These are phyloP conservation scores for Parambassis ranga DNA, from an alignment of 2,797 vertebrate species.

Conservation along the genomic window DNA sequence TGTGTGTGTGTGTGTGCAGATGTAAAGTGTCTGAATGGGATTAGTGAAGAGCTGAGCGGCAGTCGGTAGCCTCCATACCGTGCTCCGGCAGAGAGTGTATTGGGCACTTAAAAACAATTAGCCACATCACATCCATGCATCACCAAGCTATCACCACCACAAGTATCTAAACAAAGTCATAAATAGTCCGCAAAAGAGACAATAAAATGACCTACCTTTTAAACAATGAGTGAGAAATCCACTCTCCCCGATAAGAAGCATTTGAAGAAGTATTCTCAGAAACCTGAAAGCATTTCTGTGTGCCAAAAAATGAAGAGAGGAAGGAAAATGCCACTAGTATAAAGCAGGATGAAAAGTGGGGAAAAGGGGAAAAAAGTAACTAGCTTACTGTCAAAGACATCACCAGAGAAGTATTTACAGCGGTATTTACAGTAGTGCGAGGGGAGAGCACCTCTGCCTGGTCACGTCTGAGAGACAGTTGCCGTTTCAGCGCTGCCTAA, in stretches of 20 bases:
- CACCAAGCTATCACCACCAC: slow-evolving; percentile 37
- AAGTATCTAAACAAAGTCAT: slow-evolving; percentile 38
- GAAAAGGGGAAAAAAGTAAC: slow-evolving; percentile 69
- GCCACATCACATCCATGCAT: slow-evolving; percentile 78
- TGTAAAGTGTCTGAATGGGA: slow-evolving; percentile 84
- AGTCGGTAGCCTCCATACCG: slow-evolving; percentile 73
- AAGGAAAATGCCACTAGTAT: slow-evolving; percentile 80
- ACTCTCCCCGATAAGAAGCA: slow-evolving; percentile 91
- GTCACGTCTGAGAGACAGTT: slow-evolving; percentile 94
- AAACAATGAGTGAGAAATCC: slow-evolving; percentile 88
- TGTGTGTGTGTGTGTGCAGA: slow-evolving; percentile 27
- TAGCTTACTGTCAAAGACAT: slow-evolving; percentile 95
- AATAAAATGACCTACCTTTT: slow-evolving; percentile 94
- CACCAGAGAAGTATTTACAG: slow-evolving; percentile 95
- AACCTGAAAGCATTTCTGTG: slow-evolving; percentile 85
- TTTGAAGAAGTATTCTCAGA: slow-evolving; percentile 92
- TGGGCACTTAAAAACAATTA: slow-evolving; percentile 78
- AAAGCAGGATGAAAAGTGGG: slow-evolving; percentile 85
- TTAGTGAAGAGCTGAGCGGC: slow-evolving; percentile 78
- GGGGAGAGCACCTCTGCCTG: slow-evolving; percentile 87
- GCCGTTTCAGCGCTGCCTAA: slow-evolving; percentile 92
- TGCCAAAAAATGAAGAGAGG: slow-evolving; percentile 74
- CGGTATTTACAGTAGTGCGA: slow-evolving; percentile 91
- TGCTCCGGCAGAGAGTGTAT: slow-evolving; percentile 67
- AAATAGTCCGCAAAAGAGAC: slow-evolving; percentile 24